Evolutionary conservation across 2,113 vertebrate species (phyloP), one percentile per base, ranked within the genome.

Genomic region (Etia nguti): DNA sequence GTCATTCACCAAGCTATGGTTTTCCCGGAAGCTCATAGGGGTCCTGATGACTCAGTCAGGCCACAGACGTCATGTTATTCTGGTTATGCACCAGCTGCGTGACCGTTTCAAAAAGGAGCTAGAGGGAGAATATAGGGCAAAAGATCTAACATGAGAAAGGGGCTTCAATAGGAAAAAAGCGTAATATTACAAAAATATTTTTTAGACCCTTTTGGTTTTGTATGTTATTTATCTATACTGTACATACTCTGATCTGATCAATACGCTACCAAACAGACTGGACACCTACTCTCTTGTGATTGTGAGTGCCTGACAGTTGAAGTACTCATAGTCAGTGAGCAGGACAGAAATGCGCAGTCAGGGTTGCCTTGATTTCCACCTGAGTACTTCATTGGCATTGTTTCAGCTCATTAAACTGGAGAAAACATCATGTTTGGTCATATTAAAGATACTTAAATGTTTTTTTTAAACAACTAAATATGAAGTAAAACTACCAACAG

Each of bases 61-160:
- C 81, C 84, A 86, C 81, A 86, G 84, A 91, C 89, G 79, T 94
- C 92, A 92, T 85, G 34, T 60, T 34, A 89, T 92, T 92, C 86
- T 92, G 80, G 55, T 80, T 80, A 80, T 90, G 77, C 22, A 75
- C 73, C 81, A 90, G 85, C 84, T 86, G 79, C 65, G 46, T 8
- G 15, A 9, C 84, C 41, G 20, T 41, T 15, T 52, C 8, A 36
- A 54, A 81, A 73, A 29, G 24, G 54, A 77, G 12, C 13, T 50
- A 54, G 50, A 41, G 7, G 29, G 57, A 10, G 10, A 54, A 75
- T 24, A 26, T 79, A 46, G 26, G 29, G 70, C n/a, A 43, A 56
- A 16, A 80, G 77, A 80, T 36, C 13, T 80, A 38, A 80, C 20
- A 56, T n/a, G 26, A 52, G 26, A 77, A 77, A 52, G 0, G 16